A percentile compares a stretch with the other conserved stretches of the same genome.
Conservation (phyloP, 2,888 invertebrate genomes). For the Acanthoscelides obtectus region DNA sequence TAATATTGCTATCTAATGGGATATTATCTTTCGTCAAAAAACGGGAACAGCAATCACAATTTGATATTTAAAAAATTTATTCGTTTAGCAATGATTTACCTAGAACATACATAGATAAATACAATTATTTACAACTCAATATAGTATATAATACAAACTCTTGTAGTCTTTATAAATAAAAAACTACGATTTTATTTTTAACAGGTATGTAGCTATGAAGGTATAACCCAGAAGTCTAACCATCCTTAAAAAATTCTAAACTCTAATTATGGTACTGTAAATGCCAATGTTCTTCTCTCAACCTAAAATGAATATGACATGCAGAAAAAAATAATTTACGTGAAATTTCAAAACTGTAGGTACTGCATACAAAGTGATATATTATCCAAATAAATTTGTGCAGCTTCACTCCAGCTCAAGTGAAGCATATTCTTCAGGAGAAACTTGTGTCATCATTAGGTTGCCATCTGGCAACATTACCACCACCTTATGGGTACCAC, state of each 20-base stretch:
- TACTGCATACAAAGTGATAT: not conserved
- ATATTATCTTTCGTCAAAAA: too few relatives aligned
- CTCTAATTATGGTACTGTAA: not conserved
- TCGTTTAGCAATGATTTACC: constrained; percentile 14
- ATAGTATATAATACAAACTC: constrained; percentile 20
- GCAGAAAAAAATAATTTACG: not conserved
- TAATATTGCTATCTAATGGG: too few relatives aligned
- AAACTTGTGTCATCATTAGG: constrained; percentile 82
- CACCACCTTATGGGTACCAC: constrained; percentile 78
- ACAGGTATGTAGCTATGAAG: not conserved
- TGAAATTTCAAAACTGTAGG: not conserved
- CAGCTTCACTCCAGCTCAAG: constrained; percentile 42
- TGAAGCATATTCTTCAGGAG: constrained; percentile 78
- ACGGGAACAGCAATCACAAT: too few relatives aligned
- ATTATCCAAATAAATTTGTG: not conserved
- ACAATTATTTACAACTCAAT: constrained; percentile 23
- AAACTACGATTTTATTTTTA: constrained; percentile 4
- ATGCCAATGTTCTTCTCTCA: not conserved
- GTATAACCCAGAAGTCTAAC: not conserved
- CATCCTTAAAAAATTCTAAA: not conserved
- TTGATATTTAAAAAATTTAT: constrained; percentile 19
- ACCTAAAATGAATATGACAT: not conserved
- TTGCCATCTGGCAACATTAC: constrained; percentile 80
- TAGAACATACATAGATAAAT: constrained; percentile 19
- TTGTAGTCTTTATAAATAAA: constrained; percentile 3